Percentiles rank a stretch among this genome's conserved stretches.
These are phyloP conservation scores for Eulemur mongoz DNA, from an alignment of 2,797 vertebrate genomes.

Conservation along the genomic window DNA sequence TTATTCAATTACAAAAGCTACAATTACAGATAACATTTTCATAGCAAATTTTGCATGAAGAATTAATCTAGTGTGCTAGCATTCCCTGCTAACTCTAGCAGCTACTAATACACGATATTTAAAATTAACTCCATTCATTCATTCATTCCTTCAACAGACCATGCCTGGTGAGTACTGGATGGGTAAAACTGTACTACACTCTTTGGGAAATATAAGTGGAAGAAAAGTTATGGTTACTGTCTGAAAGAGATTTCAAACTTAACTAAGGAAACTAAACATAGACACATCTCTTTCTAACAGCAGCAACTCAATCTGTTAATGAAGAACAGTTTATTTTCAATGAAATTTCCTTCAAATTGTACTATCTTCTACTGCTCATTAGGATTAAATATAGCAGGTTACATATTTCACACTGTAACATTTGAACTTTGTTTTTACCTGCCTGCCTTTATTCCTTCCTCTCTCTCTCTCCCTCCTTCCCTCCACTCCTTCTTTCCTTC, in stretches of 20 bases:
- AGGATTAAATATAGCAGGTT: neutral
- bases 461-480: too few species aligned
- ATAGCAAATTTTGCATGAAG: conserved; percentile 3
- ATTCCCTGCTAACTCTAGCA: neutral
- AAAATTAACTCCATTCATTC: neutral
- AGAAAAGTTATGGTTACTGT: neutral
- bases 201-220: neutral
- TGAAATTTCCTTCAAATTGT: neutral
- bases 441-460: neutral
- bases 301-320: neutral
- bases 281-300: neutral
- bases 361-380: neutral
- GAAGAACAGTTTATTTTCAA: conserved; percentile 12
- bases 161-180: neutral
- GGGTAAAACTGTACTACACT: neutral
- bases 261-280: neutral
- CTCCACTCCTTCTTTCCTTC: too few species aligned
- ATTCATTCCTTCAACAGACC: neutral
- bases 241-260: neutral
- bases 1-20: neutral
- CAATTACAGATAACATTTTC: neutral
- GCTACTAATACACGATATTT: neutral
- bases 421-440: neutral
- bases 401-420: neutral
- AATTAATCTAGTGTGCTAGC: neutral